Base-by-base conservation (phyloP, 2,797 vertebrate genomes). In the Pagetopsis macropterus region DNA sequence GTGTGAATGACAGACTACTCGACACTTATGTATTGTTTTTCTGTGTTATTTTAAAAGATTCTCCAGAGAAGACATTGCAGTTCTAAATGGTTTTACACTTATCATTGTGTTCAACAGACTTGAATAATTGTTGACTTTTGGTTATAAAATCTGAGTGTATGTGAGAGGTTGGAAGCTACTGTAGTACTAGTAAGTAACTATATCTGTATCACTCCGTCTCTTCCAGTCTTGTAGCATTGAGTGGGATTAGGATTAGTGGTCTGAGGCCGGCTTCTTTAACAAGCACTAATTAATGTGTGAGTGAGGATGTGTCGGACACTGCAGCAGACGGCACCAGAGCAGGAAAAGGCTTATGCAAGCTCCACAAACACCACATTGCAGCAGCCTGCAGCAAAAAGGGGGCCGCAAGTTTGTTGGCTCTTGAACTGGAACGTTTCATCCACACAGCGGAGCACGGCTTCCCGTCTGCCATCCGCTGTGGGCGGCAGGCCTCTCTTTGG, bases 201-300 rank as follows among this genome's bases (percentile, higher is more conserved):
- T 3, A 54, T 50, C 41, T 33, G 27, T 27, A 27, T 45, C 5
- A 46, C 8, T 44, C 52, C 0, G 5, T 12, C 52, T 70, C 43
- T 11, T 14, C 49, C n/a, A 52, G 48, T 54, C 77, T 75, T 1
- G 10, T 12, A 62, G 31, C 54, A 43, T 50, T 79, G 40, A 68
- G 43, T 56, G 52, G 77, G 92, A 92, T 93, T 91, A 91, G 89
- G 92, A 93, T 94, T 90, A 91, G 74, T 0, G 13, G 54, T 61
- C 46, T 55, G 66, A 82, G 67, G 12, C 62, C 15, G 87, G 40
- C 76, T 31, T 63, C 80, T 94, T 94, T 94, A 93, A 94, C 78
- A 15, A 92, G 73, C 48, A 31, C 68, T 92, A 93, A 94, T 92
- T 93, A 88, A 92, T 91, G 84, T 75, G 79, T 50, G 63, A 76